Percentiles rank a stretch among this genome's conserved stretches.
Evolutionary conservation across 2,113 vertebrate species (phyloP).

Genomic region (Megaceryle torquata): DNA sequence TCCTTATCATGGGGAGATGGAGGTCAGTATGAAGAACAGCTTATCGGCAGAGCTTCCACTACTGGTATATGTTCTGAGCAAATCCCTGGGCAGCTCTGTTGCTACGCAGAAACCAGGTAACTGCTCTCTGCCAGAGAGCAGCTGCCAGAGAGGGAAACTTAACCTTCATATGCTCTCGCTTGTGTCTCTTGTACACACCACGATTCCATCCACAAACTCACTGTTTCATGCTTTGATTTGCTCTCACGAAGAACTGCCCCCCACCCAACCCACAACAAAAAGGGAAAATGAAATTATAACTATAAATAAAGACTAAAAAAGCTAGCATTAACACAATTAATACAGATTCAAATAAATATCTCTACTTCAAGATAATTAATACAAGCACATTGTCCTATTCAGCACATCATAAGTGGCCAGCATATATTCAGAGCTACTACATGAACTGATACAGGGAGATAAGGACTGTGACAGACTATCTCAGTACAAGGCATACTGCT

Average conservation of each 20-base stretch:
- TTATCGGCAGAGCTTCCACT: background rate
- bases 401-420: background rate
- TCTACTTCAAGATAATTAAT: background rate
- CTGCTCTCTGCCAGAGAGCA: background rate
- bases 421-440: background rate
- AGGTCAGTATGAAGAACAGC: background rate
- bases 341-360: background rate
- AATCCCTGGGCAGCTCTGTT: background rate
- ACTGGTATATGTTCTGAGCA: background rate
- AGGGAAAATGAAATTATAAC: background rate
- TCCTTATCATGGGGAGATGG: background rate
- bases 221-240: background rate
- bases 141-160: background rate
- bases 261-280: background rate
- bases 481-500: background rate
- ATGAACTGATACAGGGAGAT: background rate
- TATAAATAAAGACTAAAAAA: background rate
- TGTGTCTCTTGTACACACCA: background rate
- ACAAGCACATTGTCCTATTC: background rate
- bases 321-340: background rate
- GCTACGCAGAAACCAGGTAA: constrained; percentile 39
- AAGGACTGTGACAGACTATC: background rate
- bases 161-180: background rate
- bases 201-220: background rate
- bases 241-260: background rate